Conservation (phyloP, 2,113 vertebrate genomes). For the Ciconia maguari region DNA sequence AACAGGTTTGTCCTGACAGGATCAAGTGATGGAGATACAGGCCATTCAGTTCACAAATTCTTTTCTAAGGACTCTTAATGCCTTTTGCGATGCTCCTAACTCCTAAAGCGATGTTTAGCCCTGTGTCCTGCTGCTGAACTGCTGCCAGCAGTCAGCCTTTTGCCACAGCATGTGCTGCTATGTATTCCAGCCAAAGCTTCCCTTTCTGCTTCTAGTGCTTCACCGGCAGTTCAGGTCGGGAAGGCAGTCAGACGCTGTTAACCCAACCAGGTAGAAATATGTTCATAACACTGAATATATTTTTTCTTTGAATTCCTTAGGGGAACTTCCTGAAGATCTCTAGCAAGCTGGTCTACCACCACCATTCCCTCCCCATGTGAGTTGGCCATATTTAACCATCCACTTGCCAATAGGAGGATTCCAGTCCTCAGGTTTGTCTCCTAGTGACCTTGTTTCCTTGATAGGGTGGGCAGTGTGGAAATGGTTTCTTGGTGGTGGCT, state of each 20-base stretch:
- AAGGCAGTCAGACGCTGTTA: neutral
- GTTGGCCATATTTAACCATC: neutral
- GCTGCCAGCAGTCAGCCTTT: neutral
- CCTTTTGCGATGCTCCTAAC: neutral
- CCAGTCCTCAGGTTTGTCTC: neutral
- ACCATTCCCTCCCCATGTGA: neutral
- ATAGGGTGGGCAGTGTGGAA: neutral
- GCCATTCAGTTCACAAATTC: neutral
- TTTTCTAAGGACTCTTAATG: neutral
- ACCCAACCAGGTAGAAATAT: neutral
- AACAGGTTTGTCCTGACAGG: neutral
- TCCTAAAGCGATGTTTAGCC: neutral
- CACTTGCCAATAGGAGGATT: neutral
- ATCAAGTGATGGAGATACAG: neutral
- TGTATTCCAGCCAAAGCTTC: rapidly evolving
- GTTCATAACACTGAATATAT: neutral
- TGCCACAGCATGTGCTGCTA: too few relatives aligned
- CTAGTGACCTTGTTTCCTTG: neutral
- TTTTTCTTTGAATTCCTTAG: neutral
- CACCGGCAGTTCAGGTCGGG: neutral
- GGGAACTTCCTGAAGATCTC: neutral
- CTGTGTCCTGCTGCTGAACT: neutral
- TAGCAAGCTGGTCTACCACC: neutral
- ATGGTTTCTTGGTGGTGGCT: neutral
- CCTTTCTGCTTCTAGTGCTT: neutral